Evolutionary conservation across 1,140 invertebrate species (phyloP).

Genomic region (Plutomurus gul): DNA sequence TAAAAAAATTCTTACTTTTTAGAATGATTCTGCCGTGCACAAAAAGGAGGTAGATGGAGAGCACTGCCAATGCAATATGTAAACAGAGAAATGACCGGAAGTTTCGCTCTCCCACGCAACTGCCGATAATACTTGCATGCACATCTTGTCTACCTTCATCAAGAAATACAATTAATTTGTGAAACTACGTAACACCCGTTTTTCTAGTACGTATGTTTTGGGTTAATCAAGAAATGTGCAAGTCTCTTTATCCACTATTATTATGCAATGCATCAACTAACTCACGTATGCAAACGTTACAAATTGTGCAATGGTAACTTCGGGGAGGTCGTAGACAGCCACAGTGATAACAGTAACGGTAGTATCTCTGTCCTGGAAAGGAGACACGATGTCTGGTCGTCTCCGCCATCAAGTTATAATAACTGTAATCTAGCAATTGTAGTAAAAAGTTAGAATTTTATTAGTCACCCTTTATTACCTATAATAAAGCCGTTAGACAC

Average conservation of each 20-base stretch:
- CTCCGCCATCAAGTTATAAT: neutral
- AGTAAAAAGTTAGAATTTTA: neutral
- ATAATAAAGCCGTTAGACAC: neutral
- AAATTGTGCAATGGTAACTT: neutral
- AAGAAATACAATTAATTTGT: neutral
- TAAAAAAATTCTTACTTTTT: neutral
- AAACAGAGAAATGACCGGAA: slow-evolving; percentile 4
- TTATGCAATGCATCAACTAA: neutral
- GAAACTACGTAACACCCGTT: neutral
- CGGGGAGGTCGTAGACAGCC: neutral
- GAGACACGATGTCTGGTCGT: neutral
- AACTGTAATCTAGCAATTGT: neutral
- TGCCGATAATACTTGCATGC: neutral
- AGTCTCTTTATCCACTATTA: too few relatives aligned
- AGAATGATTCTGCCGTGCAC: neutral
- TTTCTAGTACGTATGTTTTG: neutral
- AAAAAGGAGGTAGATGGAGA: neutral
- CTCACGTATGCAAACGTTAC: slow-evolving; percentile 2
- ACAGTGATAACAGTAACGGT: neutral
- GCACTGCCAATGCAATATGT: neutral
- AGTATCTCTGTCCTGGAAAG: neutral
- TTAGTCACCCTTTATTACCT: neutral
- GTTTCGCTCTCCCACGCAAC: neutral
- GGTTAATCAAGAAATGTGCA: too few relatives aligned
- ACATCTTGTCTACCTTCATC: neutral